A percentile compares a stretch with the other conserved stretches of the same genome.
Evolutionary conservation across 2,888 invertebrate species (phyloP).

Genomic region (Hirtodrosophila confusa): DNA sequence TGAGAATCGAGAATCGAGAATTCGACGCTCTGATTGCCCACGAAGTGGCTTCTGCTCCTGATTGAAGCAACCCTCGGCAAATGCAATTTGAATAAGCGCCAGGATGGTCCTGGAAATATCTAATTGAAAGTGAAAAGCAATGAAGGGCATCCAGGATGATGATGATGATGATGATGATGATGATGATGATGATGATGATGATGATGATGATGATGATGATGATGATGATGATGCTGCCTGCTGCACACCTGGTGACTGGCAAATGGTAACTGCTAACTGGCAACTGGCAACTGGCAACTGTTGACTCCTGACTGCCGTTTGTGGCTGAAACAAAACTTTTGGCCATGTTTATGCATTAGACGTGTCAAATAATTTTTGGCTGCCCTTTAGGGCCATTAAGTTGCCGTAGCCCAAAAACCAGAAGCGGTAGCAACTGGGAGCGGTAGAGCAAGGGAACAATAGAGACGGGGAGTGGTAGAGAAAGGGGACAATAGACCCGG

Average conservation of each 20-base stretch:
- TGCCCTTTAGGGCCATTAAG: slow-evolving; percentile 75
- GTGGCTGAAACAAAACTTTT: slow-evolving; percentile 48
- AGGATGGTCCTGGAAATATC: slow-evolving; percentile 26
- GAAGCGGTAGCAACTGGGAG: slow-evolving; percentile 8
- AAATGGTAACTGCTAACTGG: too few species aligned
- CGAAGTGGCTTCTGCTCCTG: slow-evolving; percentile 42
- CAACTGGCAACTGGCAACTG: slow-evolving; percentile 3
- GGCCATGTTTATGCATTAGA: slow-evolving; percentile 76
- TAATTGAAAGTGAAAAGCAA: slow-evolving; percentile 56
- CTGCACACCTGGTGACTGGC: slow-evolving; percentile 50
- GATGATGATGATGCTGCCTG: slow-evolving; percentile 21
- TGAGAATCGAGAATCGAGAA: neutral
- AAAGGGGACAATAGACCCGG: too few species aligned
- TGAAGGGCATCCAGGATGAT: slow-evolving; percentile 14
- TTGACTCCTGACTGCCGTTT: slow-evolving; percentile 6
- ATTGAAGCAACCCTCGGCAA: slow-evolving; percentile 39
- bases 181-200: slow-evolving; percentile 14
- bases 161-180: slow-evolving; percentile 20
- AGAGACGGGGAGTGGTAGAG: too few species aligned
- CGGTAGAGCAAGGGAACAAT: too few species aligned
- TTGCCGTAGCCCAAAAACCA: slow-evolving; percentile 23
- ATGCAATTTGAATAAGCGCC: slow-evolving; percentile 61
- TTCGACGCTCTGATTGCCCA: slow-evolving; percentile 55
- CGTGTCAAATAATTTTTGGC: slow-evolving; percentile 60
- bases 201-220: slow-evolving; percentile 13